Percentiles rank a stretch among this genome's conserved stretches.
These are phyloP conservation scores for Netelia inedita DNA, from an alignment of 2,888 invertebrate genomes.

Conservation along the genomic window DNA sequence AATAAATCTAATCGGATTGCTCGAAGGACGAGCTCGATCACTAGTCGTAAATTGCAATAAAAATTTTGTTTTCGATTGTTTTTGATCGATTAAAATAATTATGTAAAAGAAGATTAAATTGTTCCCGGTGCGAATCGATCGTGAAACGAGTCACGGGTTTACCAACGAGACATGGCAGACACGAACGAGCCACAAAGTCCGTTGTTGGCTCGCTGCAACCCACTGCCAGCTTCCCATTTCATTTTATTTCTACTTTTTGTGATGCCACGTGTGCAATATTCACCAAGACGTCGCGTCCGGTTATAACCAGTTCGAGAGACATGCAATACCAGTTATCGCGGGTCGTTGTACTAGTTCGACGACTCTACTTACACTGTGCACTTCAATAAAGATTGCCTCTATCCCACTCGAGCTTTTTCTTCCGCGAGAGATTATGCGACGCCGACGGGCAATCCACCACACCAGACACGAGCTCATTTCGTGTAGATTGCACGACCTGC, in stretches of 20 bases:
- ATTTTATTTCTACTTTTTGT: constrained; percentile 33
- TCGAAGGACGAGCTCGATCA: no score
- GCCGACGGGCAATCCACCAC: constrained; percentile 10
- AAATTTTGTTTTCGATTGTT: background rate
- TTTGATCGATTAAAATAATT: background rate
- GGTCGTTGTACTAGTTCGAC: constrained; percentile 77
- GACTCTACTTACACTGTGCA: constrained; percentile 28
- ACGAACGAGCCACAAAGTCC: constrained; percentile 14
- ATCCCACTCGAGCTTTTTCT: constrained; percentile 43
- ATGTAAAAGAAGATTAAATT: background rate
- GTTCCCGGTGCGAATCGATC: background rate
- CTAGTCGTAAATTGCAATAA: no score
- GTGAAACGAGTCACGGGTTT: background rate
- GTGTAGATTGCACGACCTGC: constrained; percentile 25
- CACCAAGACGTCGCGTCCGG: constrained; percentile 67
- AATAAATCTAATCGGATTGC: no score
- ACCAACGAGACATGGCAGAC: background rate
- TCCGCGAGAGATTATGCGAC: constrained; percentile 62
- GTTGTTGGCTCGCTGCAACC: constrained; percentile 24
- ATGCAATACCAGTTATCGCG: constrained; percentile 74
- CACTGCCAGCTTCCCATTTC: constrained; percentile 35
- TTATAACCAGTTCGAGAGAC: constrained; percentile 74
- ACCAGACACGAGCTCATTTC: constrained; percentile 17
- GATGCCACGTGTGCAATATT: constrained; percentile 29
- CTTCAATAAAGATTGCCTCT: constrained; percentile 48